phyloP scores from a whole-genome alignment of 2,888 invertebrate genomes.

The Epinotia ramella region DNA sequence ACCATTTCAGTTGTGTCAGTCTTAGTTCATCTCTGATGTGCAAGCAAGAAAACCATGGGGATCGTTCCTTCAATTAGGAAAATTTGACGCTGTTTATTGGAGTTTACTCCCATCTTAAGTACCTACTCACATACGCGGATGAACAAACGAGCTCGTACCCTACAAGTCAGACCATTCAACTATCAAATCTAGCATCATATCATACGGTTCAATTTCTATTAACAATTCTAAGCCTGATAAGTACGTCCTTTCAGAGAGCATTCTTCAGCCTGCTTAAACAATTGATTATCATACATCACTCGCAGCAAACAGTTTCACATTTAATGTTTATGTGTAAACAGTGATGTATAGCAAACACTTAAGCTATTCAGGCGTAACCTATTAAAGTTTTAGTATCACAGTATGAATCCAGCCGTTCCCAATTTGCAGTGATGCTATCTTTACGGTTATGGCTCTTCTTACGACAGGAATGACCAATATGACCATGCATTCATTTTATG shows the following conservation, averaged over 20 bases:
- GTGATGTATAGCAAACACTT: slow-evolving; percentile 5
- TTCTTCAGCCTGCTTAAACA: not conserved
- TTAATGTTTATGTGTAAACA: not conserved
- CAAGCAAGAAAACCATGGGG: no score
- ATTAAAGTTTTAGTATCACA: slow-evolving; percentile 6
- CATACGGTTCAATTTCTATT: slow-evolving; percentile 2
- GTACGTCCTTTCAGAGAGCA: not conserved
- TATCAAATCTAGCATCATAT: not conserved
- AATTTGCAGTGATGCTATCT: slow-evolving; percentile 35
- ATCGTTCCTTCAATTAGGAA: no score
- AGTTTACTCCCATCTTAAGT: not conserved
- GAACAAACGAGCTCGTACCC: not conserved
- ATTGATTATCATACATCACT: slow-evolving; percentile 8
- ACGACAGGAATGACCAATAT: slow-evolving; percentile 9
- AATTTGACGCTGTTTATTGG: not conserved
- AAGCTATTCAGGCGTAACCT: not conserved
- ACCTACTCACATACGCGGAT: not conserved
- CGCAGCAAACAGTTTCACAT: not conserved
- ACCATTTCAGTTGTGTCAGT: no score
- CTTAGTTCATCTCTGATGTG: no score
- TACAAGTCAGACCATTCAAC: not conserved
- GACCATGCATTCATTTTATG: slow-evolving; percentile 1
- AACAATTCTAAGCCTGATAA: not conserved
- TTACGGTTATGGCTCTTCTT: slow-evolving; percentile 19
- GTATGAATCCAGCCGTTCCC: slow-evolving; percentile 19